These are phyloP conservation scores for Meteorus colon DNA, from an alignment of 2,888 invertebrate genomes.

Conservation along the genomic window DNA sequence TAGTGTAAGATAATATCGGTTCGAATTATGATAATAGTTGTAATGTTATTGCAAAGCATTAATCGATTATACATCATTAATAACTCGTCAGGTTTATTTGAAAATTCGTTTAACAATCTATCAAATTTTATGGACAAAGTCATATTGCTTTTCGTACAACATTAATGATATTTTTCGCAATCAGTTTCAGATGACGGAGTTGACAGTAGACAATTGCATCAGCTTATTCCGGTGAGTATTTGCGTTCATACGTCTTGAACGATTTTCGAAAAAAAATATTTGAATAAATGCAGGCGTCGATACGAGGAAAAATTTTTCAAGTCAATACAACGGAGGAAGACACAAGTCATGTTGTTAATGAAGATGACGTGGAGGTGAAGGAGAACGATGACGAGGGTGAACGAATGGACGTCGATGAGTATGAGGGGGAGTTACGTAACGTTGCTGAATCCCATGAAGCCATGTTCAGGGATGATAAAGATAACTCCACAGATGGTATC, in stretches of 20 bases:
- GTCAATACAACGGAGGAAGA: conserved; percentile 29
- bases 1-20: too few species aligned
- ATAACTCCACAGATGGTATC: conserved; percentile 50
- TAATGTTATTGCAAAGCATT: too few species aligned
- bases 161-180: conserved; percentile 1
- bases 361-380: conserved; percentile 46
- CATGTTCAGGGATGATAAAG: conserved; percentile 62
- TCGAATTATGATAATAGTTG: too few species aligned
- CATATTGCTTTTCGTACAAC: not conserved
- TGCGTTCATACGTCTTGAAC: not conserved
- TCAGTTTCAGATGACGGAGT: conserved; percentile 26
- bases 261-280: not conserved
- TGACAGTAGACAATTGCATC: conserved; percentile 15
- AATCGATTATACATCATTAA: not conserved
- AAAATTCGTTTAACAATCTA: not conserved
- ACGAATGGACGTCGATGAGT: conserved; percentile 53
- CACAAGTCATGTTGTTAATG: conserved; percentile 47
- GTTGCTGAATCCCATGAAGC: conserved; percentile 63
- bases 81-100: not conserved
- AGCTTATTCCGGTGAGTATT: conserved; percentile 34
- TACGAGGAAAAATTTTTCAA: conserved; percentile 37
- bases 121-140: not conserved
- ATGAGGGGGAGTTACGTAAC: conserved; percentile 62
- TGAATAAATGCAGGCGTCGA: conserved; percentile 25
- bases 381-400: conserved; percentile 49